Evolutionary conservation across 2,113 vertebrate species (phyloP).

Genomic region (Forbesichthys agassizii): DNA sequence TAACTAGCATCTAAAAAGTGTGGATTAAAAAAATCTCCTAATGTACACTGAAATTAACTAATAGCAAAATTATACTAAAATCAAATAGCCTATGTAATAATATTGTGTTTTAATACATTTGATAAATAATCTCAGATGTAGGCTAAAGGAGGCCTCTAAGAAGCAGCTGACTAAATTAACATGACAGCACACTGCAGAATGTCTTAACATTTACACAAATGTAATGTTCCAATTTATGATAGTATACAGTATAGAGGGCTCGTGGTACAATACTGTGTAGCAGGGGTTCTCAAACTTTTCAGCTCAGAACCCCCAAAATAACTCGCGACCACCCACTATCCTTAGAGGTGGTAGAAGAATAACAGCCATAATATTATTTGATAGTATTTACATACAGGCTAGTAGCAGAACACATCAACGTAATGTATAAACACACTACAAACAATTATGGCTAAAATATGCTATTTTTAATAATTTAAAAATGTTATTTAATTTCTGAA

Average conservation of each 20-base stretch:
- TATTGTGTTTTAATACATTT: background rate
- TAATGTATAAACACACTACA: too few species aligned
- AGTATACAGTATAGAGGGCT: constrained; percentile 26
- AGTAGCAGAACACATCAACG: too few species aligned
- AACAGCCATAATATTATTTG: too few species aligned
- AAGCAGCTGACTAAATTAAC: constrained; percentile 36
- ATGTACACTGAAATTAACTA: background rate
- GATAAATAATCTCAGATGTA: constrained; percentile 25
- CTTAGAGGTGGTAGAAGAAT: too few species aligned
- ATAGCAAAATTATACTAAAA: background rate
- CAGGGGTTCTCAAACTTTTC: too few species aligned
- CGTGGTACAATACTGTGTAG: background rate
- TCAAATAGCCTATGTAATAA: background rate
- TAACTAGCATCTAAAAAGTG: background rate
- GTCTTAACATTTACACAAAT: constrained; percentile 8
- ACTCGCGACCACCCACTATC: too few species aligned
- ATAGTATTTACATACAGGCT: too few species aligned
- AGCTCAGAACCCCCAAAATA: too few species aligned
- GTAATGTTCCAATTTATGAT: constrained; percentile 32
- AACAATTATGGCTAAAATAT: too few species aligned
- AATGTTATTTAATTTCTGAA: too few species aligned
- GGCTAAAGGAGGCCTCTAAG: constrained; percentile 18
- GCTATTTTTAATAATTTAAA: too few species aligned
- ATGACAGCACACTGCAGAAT: constrained; percentile 8
- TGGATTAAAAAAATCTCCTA: background rate